Percentiles rank a stretch among this genome's conserved stretches.
phyloP scores from a whole-genome alignment of 2,797 vertebrate genomes.

The Acipenser ruthenus region DNA sequence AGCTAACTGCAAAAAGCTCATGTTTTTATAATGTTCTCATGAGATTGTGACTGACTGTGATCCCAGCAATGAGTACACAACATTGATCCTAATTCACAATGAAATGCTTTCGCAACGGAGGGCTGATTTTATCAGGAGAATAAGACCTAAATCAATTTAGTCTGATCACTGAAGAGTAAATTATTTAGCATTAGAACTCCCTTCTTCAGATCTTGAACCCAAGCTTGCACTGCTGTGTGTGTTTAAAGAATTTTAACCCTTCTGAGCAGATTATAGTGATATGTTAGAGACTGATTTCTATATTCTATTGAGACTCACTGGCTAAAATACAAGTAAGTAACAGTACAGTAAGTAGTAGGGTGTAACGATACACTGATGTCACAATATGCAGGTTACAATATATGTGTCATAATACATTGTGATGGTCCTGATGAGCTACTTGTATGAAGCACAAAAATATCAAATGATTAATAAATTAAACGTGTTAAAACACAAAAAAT shows the following conservation, averaged over 20 bases:
- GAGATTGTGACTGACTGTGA: constrained; percentile 2
- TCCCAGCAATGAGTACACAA: constrained; percentile 8
- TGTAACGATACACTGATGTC: too few species aligned
- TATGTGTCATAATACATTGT: too few species aligned
- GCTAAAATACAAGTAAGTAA: too few species aligned
- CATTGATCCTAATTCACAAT: constrained; percentile 22
- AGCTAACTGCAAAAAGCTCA: not conserved
- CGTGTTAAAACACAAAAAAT: too few species aligned
- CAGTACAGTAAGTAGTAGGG: too few species aligned
- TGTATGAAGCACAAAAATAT: too few species aligned
- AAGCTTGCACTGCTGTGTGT: constrained; percentile 18
- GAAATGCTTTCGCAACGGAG: constrained; percentile 24
- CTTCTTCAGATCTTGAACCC: constrained; percentile 25
- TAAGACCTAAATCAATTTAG: constrained; percentile 69
- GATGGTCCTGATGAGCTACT: too few species aligned
- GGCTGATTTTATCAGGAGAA: constrained; percentile 53
- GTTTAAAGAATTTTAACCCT: constrained; percentile 8
- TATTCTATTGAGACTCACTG: too few species aligned
- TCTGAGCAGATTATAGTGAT: constrained; percentile 4
- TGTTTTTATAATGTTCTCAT: not conserved
- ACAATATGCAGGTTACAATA: too few species aligned
- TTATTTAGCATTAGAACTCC: constrained; percentile 61
- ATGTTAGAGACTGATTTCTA: too few species aligned
- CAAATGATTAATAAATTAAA: too few species aligned
- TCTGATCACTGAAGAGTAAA: constrained; percentile 57